Evolutionary conservation across 2,797 vertebrate species (phyloP).

Genomic region (Hippocampus kuda): DNA sequence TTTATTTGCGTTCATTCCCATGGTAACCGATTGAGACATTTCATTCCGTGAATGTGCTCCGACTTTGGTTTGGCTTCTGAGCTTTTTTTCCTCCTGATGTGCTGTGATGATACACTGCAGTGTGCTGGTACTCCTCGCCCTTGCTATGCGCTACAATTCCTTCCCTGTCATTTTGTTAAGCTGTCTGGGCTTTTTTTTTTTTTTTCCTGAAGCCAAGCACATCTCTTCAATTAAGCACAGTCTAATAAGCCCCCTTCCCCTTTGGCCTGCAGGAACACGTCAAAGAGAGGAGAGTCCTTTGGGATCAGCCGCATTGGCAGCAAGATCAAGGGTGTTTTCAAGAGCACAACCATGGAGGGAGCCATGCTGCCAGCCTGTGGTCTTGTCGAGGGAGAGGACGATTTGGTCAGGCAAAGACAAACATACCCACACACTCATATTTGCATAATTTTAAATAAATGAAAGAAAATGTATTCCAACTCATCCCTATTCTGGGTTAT

Average conservation of each 20-base stretch:
- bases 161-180: slow-evolving; percentile 20
- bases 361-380: slow-evolving; percentile 85
- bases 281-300: slow-evolving; percentile 87
- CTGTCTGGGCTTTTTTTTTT: slow-evolving; percentile 10
- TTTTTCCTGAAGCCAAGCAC: not conserved
- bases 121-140: slow-evolving; percentile 10
- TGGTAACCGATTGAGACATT: not conserved
- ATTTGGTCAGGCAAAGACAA: slow-evolving; percentile 72
- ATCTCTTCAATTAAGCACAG: slow-evolving; percentile 2
- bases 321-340: slow-evolving; percentile 94
- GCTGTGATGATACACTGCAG: slow-evolving; percentile 10
- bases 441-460: slow-evolving; percentile 1
- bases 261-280: slow-evolving; percentile 71
- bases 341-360: slow-evolving; percentile 92
- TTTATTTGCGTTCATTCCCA: slow-evolving; percentile 1
- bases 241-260: slow-evolving; percentile 20
- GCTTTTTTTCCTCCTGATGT: slow-evolving; percentile 2
- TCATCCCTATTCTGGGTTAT: not conserved
- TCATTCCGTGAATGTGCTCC: slow-evolving; percentile 1
- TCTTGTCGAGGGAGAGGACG: slow-evolving; percentile 81
- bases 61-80: not conserved
- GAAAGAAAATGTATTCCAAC: not conserved
- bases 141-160: slow-evolving; percentile 12
- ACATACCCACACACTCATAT: not conserved
- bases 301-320: slow-evolving; percentile 91